These are phyloP conservation scores for Enteromius treurensis DNA, from an alignment of 2,797 vertebrate species.

Conservation along the genomic window DNA sequence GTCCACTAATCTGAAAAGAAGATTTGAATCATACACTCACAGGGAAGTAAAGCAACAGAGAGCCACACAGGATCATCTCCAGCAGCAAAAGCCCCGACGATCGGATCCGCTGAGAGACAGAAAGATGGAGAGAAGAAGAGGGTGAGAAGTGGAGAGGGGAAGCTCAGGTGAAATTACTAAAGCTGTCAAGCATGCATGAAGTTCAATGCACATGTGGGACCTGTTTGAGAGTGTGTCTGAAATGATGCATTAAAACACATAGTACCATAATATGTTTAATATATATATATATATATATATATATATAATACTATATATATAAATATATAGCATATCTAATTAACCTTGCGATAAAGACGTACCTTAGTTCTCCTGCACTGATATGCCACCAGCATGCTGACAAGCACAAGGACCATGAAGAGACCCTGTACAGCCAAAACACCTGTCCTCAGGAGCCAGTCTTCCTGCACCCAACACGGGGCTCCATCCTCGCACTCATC, in stretches of 20 bases:
- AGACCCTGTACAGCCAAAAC: constrained; percentile 85
- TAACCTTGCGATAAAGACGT: constrained; percentile 45
- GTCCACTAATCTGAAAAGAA: constrained; percentile 70
- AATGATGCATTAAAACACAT: background rate
- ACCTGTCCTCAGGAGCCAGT: constrained; percentile 75
- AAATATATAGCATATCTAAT: too few relatives aligned
- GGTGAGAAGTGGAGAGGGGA: constrained; percentile 1
- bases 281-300: background rate
- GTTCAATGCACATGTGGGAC: background rate
- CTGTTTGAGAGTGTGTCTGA: background rate
- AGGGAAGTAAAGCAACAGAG: constrained; percentile 95
- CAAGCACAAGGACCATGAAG: constrained; percentile 89
- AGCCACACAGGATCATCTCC: constrained; percentile 92
- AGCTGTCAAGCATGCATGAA: background rate
- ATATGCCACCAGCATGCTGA: constrained; percentile 91
- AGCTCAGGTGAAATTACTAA: constrained; percentile 9
- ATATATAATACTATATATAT: background rate
- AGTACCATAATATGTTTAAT: background rate
- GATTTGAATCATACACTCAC: constrained; percentile 81
- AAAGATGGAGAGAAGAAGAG: constrained; percentile 39
- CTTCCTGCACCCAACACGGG: constrained; percentile 87
- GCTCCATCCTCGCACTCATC: constrained; percentile 79
- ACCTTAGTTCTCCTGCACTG: constrained; percentile 85
- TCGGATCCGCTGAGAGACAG: constrained; percentile 83
- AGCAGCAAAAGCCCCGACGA: constrained; percentile 89